Evolutionary conservation across 2,888 invertebrate species (phyloP).

Genomic region (Steinernema scapterisci): DNA sequence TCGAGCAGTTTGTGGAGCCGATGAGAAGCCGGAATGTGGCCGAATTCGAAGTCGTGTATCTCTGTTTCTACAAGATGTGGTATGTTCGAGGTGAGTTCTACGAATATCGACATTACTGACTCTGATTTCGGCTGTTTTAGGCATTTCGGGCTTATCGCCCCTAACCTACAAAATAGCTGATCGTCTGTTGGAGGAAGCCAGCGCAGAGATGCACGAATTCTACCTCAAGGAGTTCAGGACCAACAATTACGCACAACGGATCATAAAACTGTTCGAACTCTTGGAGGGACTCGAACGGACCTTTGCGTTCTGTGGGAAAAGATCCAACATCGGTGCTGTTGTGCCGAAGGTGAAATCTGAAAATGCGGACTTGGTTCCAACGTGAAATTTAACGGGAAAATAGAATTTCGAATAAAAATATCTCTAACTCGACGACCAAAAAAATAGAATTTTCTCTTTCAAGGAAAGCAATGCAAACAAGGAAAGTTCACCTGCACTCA

Average conservation of each 20-base stretch:
- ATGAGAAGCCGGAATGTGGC: neutral
- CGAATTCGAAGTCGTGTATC: neutral
- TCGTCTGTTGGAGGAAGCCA: neutral
- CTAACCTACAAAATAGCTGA: neutral
- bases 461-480: no score
- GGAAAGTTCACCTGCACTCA: no score
- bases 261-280: neutral
- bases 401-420: no score
- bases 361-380: no score
- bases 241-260: neutral
- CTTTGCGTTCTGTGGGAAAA: neutral
- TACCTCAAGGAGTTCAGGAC: neutral
- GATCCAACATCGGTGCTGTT: no score
- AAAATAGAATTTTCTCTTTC: no score
- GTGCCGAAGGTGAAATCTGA: no score
- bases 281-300: neutral
- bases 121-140: neutral
- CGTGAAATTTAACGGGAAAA: no score
- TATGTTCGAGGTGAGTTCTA: neutral
- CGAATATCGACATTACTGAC: neutral
- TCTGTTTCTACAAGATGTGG: slow-evolving; percentile 3
- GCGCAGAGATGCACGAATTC: neutral
- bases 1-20: neutral
- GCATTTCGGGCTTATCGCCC: neutral
- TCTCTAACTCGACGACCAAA: no score